Evolutionary conservation across 2,888 invertebrate genomes (phyloP).

Genomic region (Pherbina coryleti): DNA sequence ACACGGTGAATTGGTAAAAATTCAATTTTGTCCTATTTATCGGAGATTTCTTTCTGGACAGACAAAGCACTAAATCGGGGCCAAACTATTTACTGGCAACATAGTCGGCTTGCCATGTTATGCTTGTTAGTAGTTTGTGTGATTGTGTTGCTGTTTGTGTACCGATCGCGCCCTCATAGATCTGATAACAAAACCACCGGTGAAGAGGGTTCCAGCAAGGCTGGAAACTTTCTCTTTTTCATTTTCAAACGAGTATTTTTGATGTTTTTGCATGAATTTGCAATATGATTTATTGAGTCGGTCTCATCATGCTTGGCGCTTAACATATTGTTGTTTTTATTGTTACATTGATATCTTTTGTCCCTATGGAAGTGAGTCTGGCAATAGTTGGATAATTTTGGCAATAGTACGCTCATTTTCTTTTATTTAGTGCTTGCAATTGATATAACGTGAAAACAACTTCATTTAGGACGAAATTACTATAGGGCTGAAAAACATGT

Average conservation of each 20-base stretch:
- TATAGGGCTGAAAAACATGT: too few species aligned
- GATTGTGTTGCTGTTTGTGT: slow-evolving; percentile 36
- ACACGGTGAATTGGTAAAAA: slow-evolving; percentile 29
- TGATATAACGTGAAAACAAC: too few species aligned
- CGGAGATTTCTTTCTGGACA: background rate
- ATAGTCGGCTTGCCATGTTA: background rate
- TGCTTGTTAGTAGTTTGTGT: slow-evolving; percentile 39
- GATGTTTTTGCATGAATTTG: slow-evolving; percentile 15
- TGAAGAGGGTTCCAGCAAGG: slow-evolving; percentile 35
- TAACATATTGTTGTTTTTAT: background rate
- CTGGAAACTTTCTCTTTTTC: slow-evolving; percentile 37
- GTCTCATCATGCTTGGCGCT: slow-evolving; percentile 18
- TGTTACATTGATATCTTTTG: background rate
- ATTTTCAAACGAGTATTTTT: background rate
- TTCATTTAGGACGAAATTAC: too few species aligned
- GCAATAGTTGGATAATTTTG: too few species aligned
- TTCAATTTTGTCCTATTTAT: background rate
- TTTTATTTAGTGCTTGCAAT: too few species aligned
- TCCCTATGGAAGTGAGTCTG: too few species aligned
- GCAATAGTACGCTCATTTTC: too few species aligned
- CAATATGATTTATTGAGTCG: slow-evolving; percentile 20
- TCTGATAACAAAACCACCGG: slow-evolving; percentile 64
- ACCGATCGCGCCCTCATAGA: slow-evolving; percentile 61
- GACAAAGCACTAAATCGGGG: background rate
- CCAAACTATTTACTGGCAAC: background rate